phyloP scores from a whole-genome alignment of 2,113 vertebrate species.

The Eidolon helvum region DNA sequence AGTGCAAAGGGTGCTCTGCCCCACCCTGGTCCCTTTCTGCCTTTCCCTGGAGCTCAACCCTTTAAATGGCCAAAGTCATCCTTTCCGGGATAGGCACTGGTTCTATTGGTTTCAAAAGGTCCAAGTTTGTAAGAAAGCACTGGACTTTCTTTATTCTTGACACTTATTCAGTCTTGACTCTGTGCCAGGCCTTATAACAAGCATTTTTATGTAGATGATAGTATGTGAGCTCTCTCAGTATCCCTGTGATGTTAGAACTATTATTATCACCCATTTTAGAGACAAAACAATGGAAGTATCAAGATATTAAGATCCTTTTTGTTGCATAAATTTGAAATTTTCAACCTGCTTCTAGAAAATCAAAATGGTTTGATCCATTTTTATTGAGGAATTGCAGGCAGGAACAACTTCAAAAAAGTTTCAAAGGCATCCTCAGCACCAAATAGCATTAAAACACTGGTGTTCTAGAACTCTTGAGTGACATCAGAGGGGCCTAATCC shows the following conservation, averaged over 20 bases:
- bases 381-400: neutral
- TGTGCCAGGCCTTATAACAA: neutral
- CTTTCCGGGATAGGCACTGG: neutral
- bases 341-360: neutral
- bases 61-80: neutral
- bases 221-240: neutral
- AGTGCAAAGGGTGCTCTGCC: accelerated
- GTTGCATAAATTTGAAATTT: neutral
- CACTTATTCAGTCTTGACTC: neutral
- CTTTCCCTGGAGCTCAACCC: neutral
- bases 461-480: neutral
- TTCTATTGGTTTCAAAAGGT: neutral
- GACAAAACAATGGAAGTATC: accelerated
- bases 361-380: neutral
- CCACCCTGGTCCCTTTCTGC: neutral
- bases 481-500: neutral
- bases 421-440: neutral
- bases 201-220: neutral
- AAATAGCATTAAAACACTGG: neutral
- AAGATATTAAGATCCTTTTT: too few species aligned
- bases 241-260: accelerated
- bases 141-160: too few species aligned
- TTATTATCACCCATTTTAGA: neutral
- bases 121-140: neutral
- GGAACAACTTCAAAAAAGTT: neutral